A percentile compares a stretch with the other conserved stretches of the same genome.
Conservation (phyloP, 2,888 invertebrate genomes). For the Creontiades dilutus region DNA sequence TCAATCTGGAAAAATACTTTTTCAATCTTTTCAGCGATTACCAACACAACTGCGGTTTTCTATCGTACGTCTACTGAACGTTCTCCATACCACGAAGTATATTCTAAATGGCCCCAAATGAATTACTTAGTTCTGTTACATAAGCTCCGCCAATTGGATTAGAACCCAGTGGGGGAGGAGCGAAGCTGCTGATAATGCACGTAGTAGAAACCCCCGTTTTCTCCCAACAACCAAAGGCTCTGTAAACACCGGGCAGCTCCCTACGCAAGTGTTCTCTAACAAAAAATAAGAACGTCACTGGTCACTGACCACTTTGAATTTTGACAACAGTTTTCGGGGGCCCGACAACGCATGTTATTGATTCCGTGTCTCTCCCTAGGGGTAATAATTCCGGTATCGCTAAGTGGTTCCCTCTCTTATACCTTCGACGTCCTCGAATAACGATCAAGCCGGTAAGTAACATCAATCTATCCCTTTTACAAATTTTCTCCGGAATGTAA, state of each 20-base stretch:
- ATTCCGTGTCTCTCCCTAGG: constrained; percentile 9
- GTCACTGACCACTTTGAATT: background rate
- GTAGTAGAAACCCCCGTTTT: constrained; percentile 50
- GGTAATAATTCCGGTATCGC: background rate
- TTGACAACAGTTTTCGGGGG: background rate
- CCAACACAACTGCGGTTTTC: too few species aligned
- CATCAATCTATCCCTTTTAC: background rate
- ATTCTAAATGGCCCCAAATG: constrained; percentile 64
- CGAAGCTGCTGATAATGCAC: constrained; percentile 69
- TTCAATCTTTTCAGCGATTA: too few species aligned
- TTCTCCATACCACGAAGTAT: background rate
- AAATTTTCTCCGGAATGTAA: background rate
- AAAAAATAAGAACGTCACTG: background rate
- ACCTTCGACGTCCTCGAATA: constrained; percentile 31
- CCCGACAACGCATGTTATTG: constrained; percentile 35
- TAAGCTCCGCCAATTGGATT: constrained; percentile 69
- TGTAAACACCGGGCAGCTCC: constrained; percentile 24
- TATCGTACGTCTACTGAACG: too few species aligned
- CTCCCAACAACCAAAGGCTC: constrained; percentile 55
- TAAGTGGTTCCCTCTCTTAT: constrained; percentile 41
- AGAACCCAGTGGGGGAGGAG: constrained; percentile 7
- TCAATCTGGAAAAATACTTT: too few species aligned
- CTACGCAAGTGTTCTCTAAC: constrained; percentile 13
- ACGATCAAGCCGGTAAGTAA: constrained; percentile 58
- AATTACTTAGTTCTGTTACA: constrained; percentile 68